Base-by-base conservation (phyloP, 2,797 vertebrate species). In the Arnoldichthys spilopterus region DNA sequence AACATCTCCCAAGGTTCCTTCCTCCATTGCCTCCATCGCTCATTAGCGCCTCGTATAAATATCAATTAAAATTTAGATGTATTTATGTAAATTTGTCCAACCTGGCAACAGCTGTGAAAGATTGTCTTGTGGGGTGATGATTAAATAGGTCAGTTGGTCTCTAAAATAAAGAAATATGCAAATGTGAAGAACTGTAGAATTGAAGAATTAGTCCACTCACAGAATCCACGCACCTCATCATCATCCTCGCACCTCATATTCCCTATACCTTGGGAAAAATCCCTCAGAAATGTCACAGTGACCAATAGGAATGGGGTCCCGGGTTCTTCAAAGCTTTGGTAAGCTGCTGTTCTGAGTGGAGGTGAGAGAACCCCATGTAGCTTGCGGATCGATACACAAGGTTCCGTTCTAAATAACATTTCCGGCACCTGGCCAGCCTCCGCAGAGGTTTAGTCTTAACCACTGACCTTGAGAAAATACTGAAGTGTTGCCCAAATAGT, bases 401-500 rank as follows among this genome's bases (percentile, higher is more conserved):
- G 76, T 62, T 68, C 56, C 72, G 51, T 45, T 64, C 63, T 32
- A 63, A 72, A 79, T 58, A 72, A 64, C 26, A 51, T 79, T 40
- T 56, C 54, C 22, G 30, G 37, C 67, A 16, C 4, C 32, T 4
- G 0, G 47, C 16, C 13, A 45, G 53, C n/a, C 67, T 70, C 15
- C 26, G 18, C 28, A 58, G 58, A 34, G 37, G 34, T 58, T 73
- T 66, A 47, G 51, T 47, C 37, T 26, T 75, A 47, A 77, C 66
- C 15, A 49, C 11, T 68, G 79, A 77, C 82, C 82, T 83, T 69
- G 69, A 73, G 45, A 77, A 53, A 54, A 59, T 56, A 67, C 64
- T 51, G 30, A 12, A 30, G 43, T 47, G 8, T 51, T 80, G 22
- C 15, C 9, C 32, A 40, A 76, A 53, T 6, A 28, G 24, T n/a